These are phyloP conservation scores for Nomada lathburiana DNA, from an alignment of 2,888 invertebrate genomes.

Conservation along the genomic window DNA sequence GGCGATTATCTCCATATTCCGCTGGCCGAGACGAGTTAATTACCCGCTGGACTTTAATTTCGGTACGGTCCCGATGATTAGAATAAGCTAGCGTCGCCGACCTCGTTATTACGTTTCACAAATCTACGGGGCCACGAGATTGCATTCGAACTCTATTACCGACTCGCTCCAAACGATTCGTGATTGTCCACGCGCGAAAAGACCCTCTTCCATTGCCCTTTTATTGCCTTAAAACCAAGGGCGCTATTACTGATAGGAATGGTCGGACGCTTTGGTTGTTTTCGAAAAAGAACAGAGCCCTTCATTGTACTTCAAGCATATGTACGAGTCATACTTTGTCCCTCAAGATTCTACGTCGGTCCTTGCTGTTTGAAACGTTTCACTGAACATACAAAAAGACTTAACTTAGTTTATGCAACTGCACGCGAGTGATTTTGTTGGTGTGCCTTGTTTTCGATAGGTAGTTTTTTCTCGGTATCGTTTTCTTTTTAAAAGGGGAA, in stretches of 20 bases:
- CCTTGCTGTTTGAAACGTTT: too few relatives aligned
- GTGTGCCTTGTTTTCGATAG: background rate
- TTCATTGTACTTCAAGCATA: background rate
- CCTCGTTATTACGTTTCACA: conserved; percentile 57
- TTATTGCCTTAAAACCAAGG: background rate
- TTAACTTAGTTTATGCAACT: too few relatives aligned
- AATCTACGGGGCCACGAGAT: conserved; percentile 37
- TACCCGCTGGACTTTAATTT: conserved; percentile 73
- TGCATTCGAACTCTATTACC: conserved; percentile 15
- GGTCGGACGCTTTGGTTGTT: background rate
- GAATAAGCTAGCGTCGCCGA: conserved; percentile 63
- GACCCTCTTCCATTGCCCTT: background rate
- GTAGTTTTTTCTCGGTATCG: background rate
- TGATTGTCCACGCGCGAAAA: background rate
- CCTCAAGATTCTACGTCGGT: background rate
- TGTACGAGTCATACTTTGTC: background rate
- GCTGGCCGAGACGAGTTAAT: conserved; percentile 66
- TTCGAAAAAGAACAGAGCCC: background rate
- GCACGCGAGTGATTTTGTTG: too few relatives aligned
- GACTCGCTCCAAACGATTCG: background rate
- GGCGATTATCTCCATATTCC: conserved; percentile 68
- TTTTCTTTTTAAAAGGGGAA: too few relatives aligned
- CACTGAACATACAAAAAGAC: too few relatives aligned
- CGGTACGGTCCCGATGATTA: conserved; percentile 67
- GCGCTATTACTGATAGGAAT: background rate